Evolutionary conservation across 2,113 vertebrate genomes (phyloP).

Genomic region (Setophaga petechia): DNA sequence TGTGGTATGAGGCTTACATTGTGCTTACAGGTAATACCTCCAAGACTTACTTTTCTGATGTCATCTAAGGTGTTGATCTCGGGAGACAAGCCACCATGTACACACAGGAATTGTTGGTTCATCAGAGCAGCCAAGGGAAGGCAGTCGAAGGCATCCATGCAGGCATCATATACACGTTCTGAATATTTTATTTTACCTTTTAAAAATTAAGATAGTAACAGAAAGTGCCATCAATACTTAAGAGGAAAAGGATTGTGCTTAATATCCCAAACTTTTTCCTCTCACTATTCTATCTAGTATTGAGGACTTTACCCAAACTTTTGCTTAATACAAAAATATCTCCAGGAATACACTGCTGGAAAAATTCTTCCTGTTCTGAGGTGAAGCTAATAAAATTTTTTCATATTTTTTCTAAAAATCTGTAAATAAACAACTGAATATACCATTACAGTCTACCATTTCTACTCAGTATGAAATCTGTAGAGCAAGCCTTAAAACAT

Average conservation of each 20-base stretch:
- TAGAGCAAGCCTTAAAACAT: neutral
- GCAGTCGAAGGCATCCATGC: constrained; percentile 99
- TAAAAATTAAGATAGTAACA: constrained; percentile 37
- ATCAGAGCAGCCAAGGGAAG: constrained; percentile 97
- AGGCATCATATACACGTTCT: constrained; percentile 95
- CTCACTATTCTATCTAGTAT: neutral
- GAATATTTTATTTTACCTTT: constrained; percentile 99
- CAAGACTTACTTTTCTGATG: constrained; percentile 96
- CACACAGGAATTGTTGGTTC: constrained; percentile 99
- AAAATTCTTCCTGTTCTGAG: neutral
- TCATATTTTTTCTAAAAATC: neutral
- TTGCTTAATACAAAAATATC: neutral
- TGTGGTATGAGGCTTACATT: neutral
- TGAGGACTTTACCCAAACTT: neutral
- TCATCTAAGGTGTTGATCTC: constrained; percentile 98
- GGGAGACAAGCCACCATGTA: constrained; percentile 96
- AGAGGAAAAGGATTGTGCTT: neutral
- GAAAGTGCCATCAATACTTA: neutral
- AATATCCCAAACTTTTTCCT: neutral
- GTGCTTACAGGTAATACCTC: neutral
- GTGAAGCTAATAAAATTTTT: neutral
- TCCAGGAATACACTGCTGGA: neutral
- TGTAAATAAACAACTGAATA: neutral
- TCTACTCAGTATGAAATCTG: neutral
- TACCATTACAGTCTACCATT: neutral